Percentiles rank a stretch among this genome's conserved stretches.
phyloP scores from a whole-genome alignment of 1,140 invertebrate species.

The Trichomalopsis sarcophagae region DNA sequence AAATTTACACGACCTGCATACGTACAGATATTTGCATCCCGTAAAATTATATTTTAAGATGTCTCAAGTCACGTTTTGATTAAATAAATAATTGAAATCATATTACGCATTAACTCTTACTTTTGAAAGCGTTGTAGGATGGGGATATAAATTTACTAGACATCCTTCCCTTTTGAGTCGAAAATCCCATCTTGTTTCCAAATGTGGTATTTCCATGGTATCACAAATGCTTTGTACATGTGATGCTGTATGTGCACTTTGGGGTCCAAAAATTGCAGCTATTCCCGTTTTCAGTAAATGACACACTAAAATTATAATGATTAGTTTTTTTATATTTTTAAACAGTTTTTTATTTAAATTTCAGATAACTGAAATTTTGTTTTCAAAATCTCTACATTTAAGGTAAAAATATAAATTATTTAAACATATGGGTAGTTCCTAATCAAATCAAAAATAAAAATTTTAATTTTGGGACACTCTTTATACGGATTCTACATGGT shows the following conservation, averaged over 20 bases:
- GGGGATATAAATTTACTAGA: conserved; percentile 94
- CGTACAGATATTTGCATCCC: too few species aligned
- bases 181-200: conserved; percentile 96
- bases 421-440: too few species aligned
- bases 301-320: conserved; percentile 83
- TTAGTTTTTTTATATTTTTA: neutral
- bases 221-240: conserved; percentile 97
- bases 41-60: too few species aligned
- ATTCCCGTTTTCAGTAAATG: conserved; percentile 90
- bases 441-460: too few species aligned
- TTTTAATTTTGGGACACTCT: too few species aligned
- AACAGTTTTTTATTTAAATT: neutral
- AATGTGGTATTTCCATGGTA: conserved; percentile 95
- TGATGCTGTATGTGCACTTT: conserved; percentile 90
- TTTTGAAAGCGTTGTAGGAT: conserved; percentile 91
- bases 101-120: conserved; percentile 73
- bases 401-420: too few species aligned
- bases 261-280: conserved; percentile 95
- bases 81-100: too few species aligned
- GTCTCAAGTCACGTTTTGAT: too few species aligned
- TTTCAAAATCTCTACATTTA: too few species aligned
- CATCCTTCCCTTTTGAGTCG: conserved; percentile 90
- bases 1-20: too few species aligned
- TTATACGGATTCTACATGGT: too few species aligned
- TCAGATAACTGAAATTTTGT: too few species aligned